phyloP scores from a whole-genome alignment of 92 coral and sea anemone genomes.

The Montipora capitata region DNA sequence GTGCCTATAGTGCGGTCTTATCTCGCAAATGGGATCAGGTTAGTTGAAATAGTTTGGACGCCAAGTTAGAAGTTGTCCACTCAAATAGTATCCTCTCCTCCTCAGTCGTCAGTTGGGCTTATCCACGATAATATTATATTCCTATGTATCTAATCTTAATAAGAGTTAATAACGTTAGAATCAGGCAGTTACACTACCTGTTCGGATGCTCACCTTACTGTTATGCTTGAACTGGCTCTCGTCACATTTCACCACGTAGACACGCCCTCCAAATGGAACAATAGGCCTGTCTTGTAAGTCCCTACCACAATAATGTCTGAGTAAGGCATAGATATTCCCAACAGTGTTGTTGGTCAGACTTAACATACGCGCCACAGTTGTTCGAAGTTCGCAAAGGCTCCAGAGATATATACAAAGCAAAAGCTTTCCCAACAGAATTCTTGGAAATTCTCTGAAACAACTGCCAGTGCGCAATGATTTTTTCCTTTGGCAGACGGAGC shows the following conservation, averaged over 20 bases:
- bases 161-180: too few relatives aligned
- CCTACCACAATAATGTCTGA: slow-evolving; percentile 16
- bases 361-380: not conserved
- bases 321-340: slow-evolving; percentile 21
- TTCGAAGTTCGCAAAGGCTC: slow-evolving; percentile 30
- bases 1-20: too few relatives aligned
- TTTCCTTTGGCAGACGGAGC: not conserved
- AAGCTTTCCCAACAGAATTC: slow-evolving; percentile 29
- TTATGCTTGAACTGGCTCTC: slow-evolving; percentile 39
- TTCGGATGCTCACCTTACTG: too few relatives aligned
- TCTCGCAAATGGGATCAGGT: too few relatives aligned
- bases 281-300: slow-evolving; percentile 47
- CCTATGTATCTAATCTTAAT: too few relatives aligned
- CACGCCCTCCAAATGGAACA: slow-evolving; percentile 44
- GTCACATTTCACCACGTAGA: slow-evolving; percentile 46
- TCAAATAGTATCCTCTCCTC: too few relatives aligned
- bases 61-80: too few relatives aligned
- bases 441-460: slow-evolving; percentile 30
- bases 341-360: slow-evolving; percentile 17
- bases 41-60: too few relatives aligned
- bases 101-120: too few relatives aligned
- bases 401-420: slow-evolving; percentile 25
- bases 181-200: too few relatives aligned
- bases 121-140: too few relatives aligned
- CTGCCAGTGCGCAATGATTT: slow-evolving; percentile 14